Percentiles rank a stretch among this genome's conserved stretches.
These are phyloP conservation scores for Hylaea fasciaria DNA, from an alignment of 2,888 invertebrate species.

Conservation along the genomic window DNA sequence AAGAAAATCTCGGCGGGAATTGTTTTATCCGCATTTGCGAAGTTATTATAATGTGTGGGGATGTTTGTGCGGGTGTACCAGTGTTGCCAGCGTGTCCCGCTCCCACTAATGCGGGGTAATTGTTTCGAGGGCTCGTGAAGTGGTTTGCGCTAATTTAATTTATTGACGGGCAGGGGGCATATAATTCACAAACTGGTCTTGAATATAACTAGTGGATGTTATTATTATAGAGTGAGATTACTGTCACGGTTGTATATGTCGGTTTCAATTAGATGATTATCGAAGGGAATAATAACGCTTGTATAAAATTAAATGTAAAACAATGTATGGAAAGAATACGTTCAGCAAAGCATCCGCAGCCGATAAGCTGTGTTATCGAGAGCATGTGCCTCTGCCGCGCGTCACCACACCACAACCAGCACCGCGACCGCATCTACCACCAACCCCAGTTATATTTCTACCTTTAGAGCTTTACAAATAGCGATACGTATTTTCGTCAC, in stretches of 20 bases:
- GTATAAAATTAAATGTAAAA: too few relatives aligned
- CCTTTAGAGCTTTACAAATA: neutral
- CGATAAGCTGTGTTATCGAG: too few relatives aligned
- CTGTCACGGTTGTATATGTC: neutral
- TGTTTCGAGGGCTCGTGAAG: neutral
- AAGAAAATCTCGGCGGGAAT: conserved; percentile 2
- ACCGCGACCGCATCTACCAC: too few relatives aligned
- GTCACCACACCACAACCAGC: too few relatives aligned
- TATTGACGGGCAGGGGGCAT: neutral
- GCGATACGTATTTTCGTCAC: neutral
- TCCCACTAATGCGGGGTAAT: neutral
- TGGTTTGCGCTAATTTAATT: conserved; percentile 2
- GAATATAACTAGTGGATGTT: neutral
- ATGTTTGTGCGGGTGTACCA: neutral
- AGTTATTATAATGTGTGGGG: conserved; percentile 8
- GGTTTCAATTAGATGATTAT: neutral
- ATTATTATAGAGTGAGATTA: neutral
- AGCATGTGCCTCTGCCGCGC: too few relatives aligned
- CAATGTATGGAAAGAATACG: too few relatives aligned
- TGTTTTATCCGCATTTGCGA: conserved; percentile 8
- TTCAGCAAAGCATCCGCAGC: too few relatives aligned
- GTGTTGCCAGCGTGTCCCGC: neutral
- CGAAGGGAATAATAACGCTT: too few relatives aligned
- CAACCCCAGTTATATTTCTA: too few relatives aligned
- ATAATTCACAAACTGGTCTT: neutral